These are phyloP conservation scores for Pachycephala philippinensis DNA, from an alignment of 2,113 vertebrate genomes.

Conservation along the genomic window DNA sequence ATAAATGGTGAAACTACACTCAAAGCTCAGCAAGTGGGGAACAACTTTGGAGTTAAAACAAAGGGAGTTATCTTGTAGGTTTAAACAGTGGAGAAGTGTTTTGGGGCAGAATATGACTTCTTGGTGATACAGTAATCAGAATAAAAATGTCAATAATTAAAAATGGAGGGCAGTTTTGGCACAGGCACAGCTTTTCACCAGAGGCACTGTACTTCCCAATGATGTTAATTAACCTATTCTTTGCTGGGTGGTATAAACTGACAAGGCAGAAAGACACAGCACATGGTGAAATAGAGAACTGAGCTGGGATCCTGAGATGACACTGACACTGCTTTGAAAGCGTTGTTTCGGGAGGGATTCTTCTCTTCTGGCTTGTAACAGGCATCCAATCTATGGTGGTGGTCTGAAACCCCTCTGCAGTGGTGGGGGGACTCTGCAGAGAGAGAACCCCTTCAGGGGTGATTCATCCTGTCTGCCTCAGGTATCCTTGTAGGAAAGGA, in stretches of 20 bases:
- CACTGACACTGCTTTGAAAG: background rate
- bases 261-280: background rate
- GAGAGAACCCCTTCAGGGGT: background rate
- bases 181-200: background rate
- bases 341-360: accelerated
- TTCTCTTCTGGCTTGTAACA: background rate
- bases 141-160: background rate
- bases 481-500: background rate
- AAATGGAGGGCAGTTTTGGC: background rate
- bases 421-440: accelerated
- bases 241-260: background rate
- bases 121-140: background rate
- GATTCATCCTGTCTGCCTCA: background rate
- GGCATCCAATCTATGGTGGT: background rate
- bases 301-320: background rate
- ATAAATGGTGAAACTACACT: background rate
- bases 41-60: background rate
- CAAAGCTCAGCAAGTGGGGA: background rate
- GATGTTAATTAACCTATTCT: background rate
- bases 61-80: background rate
- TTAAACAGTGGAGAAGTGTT: background rate
- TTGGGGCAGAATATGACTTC: background rate
- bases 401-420: background rate
- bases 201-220: background rate
- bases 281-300: background rate